Evolutionary conservation across 2,888 invertebrate genomes (phyloP).

Genomic region (Terebella lapidaria): DNA sequence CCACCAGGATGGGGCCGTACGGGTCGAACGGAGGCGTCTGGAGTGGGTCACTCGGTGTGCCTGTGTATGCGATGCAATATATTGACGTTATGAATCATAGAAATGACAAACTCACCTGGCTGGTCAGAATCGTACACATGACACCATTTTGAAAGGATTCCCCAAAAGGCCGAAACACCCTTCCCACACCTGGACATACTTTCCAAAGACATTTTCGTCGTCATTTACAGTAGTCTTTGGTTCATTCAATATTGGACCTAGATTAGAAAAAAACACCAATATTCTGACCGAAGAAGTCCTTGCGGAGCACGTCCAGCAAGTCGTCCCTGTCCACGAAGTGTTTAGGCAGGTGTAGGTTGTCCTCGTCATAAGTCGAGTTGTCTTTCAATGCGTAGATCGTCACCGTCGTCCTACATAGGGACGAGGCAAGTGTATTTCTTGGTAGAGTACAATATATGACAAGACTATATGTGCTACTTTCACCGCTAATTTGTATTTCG

Average conservation of each 20-base stretch:
- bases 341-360: neutral
- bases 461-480: too few species aligned
- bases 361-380: neutral
- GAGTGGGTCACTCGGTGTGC: constrained; percentile 6
- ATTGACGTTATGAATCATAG: too few species aligned
- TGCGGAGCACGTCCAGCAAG: constrained; percentile 1
- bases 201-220: too few species aligned
- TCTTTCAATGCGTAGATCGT: constrained; percentile 8
- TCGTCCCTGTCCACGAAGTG: constrained; percentile 6
- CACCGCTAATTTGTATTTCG: too few species aligned
- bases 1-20: constrained; percentile 6
- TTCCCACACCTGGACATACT: too few species aligned
- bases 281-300: constrained; percentile 4
- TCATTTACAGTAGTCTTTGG: too few species aligned
- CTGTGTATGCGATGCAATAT: neutral
- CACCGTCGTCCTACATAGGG: constrained; percentile 4
- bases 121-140: too few species aligned
- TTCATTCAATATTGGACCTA: too few species aligned
- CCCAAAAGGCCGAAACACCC: too few species aligned
- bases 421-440: neutral
- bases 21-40: neutral
- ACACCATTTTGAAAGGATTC: too few species aligned
- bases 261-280: neutral
- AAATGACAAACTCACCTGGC: too few species aligned
- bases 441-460: too few species aligned